Conservation (phyloP, 2,888 invertebrate species). For the Eupithecia dodoneata region DNA sequence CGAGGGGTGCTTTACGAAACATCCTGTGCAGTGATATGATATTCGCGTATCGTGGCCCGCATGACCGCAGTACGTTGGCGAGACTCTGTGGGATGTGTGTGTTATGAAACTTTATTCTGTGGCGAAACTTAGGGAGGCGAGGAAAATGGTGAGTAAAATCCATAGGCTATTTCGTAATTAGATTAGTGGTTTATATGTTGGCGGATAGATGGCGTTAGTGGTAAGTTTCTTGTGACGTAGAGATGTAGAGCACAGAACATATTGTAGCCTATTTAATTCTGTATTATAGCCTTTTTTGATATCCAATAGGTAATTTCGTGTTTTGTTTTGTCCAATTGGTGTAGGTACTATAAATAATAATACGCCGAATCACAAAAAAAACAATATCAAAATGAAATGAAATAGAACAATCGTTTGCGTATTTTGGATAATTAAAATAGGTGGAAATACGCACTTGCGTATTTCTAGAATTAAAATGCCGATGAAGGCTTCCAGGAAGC, state of each 20-base stretch:
- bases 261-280: too few relatives aligned
- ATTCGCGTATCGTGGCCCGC: conserved; percentile 56
- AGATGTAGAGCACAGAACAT: neutral
- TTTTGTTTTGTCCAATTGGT: too few relatives aligned
- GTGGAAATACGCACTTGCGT: too few relatives aligned
- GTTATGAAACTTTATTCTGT: neutral
- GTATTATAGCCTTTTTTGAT: too few relatives aligned
- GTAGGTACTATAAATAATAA: too few relatives aligned
- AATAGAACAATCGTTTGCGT: too few relatives aligned
- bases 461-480: too few relatives aligned
- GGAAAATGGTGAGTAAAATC: conserved; percentile 64
- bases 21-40: conserved; percentile 30
- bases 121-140: conserved; percentile 1
- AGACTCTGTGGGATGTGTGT: conserved; percentile 56
- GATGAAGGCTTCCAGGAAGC: too few relatives aligned
- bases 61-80: conserved; percentile 65
- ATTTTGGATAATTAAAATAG: too few relatives aligned
- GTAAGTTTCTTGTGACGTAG: neutral
- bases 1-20: conserved; percentile 6
- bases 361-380: too few relatives aligned
- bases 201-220: conserved; percentile 33
- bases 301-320: too few relatives aligned
- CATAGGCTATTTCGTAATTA: neutral
- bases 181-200: conserved; percentile 17
- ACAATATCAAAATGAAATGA: too few relatives aligned